A percentile compares a stretch with the other conserved stretches of the same genome.
phyloP scores from a whole-genome alignment of 2,888 invertebrate genomes.

The Anarsia innoxiella region DNA sequence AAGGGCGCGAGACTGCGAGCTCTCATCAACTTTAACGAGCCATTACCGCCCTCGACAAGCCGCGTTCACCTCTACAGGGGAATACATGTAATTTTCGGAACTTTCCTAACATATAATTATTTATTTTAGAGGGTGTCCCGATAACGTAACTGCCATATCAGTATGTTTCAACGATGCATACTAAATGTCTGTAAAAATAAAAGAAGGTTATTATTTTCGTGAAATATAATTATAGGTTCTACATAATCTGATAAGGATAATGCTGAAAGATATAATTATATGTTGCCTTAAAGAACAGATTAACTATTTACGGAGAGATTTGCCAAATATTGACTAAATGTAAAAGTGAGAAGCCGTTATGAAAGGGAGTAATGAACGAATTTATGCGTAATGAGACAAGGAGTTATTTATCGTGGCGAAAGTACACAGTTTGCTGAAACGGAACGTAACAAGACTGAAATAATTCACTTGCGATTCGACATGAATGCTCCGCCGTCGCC shows the following conservation, averaged over 20 bases:
- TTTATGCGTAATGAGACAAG: slow-evolving; percentile 43
- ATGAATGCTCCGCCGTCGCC: slow-evolving; percentile 30
- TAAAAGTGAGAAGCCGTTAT: too few relatives aligned
- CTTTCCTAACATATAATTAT: slow-evolving; percentile 68
- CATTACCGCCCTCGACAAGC: slow-evolving; percentile 61
- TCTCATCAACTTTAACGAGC: slow-evolving; percentile 73
- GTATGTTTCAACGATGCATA: slow-evolving; percentile 13
- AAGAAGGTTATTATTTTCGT: too few relatives aligned
- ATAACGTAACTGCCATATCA: slow-evolving; percentile 53
- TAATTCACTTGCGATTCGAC: slow-evolving; percentile 65
- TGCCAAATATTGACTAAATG: too few relatives aligned
- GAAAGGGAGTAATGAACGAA: slow-evolving; percentile 50
- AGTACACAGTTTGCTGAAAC: slow-evolving; percentile 52
- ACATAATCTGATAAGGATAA: too few relatives aligned
- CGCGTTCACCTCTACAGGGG: slow-evolving; percentile 34
- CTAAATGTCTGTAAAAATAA: slow-evolving; percentile 2
- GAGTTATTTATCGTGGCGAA: slow-evolving; percentile 49
- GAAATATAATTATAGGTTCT: too few relatives aligned
- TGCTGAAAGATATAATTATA: too few relatives aligned
- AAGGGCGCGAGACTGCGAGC: slow-evolving; percentile 31
- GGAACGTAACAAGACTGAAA: slow-evolving; percentile 56
- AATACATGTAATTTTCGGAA: slow-evolving; percentile 61
- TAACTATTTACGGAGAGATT: too few relatives aligned
- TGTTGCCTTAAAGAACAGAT: too few relatives aligned
- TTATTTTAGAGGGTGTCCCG: slow-evolving; percentile 62